These are phyloP conservation scores for Nebria salina DNA, from an alignment of 2,888 invertebrate species.

Conservation along the genomic window DNA sequence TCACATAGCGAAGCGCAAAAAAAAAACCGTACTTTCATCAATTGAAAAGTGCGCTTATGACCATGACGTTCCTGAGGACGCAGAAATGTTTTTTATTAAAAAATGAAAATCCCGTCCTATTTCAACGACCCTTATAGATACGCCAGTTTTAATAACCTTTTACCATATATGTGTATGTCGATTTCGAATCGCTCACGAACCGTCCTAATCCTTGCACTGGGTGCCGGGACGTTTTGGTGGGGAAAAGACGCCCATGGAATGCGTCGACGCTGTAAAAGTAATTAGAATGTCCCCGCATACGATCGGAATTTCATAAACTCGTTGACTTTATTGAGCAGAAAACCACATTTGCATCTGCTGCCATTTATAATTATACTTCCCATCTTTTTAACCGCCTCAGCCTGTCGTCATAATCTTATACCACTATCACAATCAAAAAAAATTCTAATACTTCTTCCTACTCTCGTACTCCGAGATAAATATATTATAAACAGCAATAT, in stretches of 20 bases:
- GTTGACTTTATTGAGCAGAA: slow-evolving; percentile 1
- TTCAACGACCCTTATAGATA: background rate
- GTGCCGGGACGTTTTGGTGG: background rate
- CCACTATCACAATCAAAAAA: background rate
- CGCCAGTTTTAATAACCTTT: background rate
- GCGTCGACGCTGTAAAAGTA: background rate
- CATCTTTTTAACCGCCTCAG: background rate
- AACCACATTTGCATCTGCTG: background rate
- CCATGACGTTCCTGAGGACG: no score
- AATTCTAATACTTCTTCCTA: no score
- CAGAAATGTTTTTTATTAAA: no score
- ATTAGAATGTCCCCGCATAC: background rate
- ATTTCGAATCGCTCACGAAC: background rate
- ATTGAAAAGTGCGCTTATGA: no score
- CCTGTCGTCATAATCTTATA: background rate
- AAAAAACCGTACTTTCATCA: no score
- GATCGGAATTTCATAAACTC: background rate
- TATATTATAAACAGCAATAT: no score
- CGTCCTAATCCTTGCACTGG: background rate
- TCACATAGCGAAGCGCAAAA: background rate
- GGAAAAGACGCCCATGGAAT: background rate
- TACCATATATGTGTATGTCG: background rate
- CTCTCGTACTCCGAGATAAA: no score
- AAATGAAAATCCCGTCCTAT: background rate
- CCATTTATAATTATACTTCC: background rate